Evolutionary conservation across 2,113 vertebrate species (phyloP).

Genomic region (Aphelocoma coerulescens): DNA sequence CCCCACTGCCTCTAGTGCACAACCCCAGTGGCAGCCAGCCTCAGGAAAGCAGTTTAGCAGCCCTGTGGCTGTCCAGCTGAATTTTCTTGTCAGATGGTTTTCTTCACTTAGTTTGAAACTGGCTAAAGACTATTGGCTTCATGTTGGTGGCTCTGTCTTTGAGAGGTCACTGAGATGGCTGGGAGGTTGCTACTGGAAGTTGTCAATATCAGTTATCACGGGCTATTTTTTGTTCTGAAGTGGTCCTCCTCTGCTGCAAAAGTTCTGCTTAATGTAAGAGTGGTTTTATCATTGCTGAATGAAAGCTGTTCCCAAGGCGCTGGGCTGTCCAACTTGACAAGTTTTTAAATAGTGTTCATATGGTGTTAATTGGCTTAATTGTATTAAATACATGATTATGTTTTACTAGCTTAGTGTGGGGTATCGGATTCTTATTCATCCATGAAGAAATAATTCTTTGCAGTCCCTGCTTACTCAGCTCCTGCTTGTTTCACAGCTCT

Average conservation of each 20-base stretch:
- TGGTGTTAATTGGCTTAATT: constrained; percentile 24
- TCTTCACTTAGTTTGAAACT: neutral
- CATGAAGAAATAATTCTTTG: neutral
- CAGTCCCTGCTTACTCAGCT: neutral
- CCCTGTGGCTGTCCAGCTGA: neutral
- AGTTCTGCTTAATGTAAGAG: neutral
- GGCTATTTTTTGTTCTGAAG: neutral
- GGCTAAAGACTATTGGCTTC: neutral
- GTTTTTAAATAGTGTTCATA: neutral
- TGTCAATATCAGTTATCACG: neutral
- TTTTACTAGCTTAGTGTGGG: neutral
- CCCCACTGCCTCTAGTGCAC: neutral
- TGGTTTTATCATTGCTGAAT: neutral
- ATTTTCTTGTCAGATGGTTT: neutral
- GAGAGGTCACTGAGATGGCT: neutral
- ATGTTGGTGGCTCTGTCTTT: neutral
- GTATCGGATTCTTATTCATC: neutral
- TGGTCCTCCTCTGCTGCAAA: neutral
- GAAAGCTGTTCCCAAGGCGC: neutral
- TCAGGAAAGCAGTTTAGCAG: neutral
- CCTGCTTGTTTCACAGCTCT: neutral
- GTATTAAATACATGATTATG: neutral
- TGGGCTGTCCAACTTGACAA: neutral
- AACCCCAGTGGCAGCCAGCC: neutral
- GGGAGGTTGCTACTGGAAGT: neutral